Conservation (phyloP, 2,888 invertebrate species). For the Plagodis pulveraria region DNA sequence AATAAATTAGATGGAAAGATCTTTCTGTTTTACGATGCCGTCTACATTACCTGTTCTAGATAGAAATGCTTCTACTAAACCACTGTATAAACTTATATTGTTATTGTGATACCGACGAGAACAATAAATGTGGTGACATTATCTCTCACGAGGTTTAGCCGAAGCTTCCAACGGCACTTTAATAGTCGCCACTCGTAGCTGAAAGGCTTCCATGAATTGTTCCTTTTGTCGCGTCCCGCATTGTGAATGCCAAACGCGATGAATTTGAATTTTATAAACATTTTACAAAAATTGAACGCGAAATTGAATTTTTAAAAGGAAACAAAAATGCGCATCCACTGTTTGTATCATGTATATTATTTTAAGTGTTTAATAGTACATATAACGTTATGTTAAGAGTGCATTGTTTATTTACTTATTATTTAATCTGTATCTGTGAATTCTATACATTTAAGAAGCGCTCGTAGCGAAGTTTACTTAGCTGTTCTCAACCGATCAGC, state of each 20-base stretch:
- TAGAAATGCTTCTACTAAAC: no score
- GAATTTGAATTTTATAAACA: conserved; percentile 36
- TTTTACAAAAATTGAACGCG: conserved; percentile 27
- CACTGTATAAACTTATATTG: no score
- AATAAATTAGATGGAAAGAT: no score
- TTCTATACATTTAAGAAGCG: no score
- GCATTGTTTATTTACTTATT: no score
- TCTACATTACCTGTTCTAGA: no score
- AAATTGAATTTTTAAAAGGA: conserved; percentile 30
- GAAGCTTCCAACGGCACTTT: conserved; percentile 16
- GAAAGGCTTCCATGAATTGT: conserved; percentile 33
- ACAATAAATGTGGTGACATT: not conserved
- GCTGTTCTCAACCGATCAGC: no score
- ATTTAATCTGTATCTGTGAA: no score
- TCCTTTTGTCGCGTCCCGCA: conserved; percentile 30
- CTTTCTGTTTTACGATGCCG: no score
- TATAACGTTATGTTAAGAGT: no score
- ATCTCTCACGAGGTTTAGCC: not conserved
- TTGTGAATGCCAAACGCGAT: conserved; percentile 28
- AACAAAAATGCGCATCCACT: conserved; percentile 9
- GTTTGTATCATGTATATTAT: conserved; percentile 6
- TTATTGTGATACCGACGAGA: no score
- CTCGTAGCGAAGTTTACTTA: no score
- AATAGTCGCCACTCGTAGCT: conserved; percentile 21
- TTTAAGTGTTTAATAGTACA: not conserved